Base-by-base conservation (phyloP, 2,888 invertebrate genomes). In the Phrixothrix hirtus region DNA sequence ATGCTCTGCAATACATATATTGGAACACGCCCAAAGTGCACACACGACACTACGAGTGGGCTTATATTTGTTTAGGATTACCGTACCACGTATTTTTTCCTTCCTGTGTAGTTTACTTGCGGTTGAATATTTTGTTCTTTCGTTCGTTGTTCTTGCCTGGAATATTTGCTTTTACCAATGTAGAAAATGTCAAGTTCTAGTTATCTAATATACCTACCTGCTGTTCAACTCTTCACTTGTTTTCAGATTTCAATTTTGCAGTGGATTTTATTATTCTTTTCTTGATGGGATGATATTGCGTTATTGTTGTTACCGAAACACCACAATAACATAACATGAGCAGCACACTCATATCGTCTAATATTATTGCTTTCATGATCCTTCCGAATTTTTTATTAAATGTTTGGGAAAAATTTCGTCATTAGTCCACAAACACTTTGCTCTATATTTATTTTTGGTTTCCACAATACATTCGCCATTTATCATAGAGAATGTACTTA, bases 1-100 rank as follows among this genome's bases (percentile, higher is more conserved):
- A 74, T 73, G 64, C 65, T 62, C 67, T 68, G 69, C 73, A 71
- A 72, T 75, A 75, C 71, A 69, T 72, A 71, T 72, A 71, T 71
- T 69, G 70, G 68, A 72, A 68, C 69, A 64, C 64, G 66, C 66
- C 68, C 65, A 68, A 68, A 70, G 63, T 68, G 70, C 68, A 65
- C 67, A 64, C 67, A 68, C 69, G 67, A 70, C 68, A 68, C 65
- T 68, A 62, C 61, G 67, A 66, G 63, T 63, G 63, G 64, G 65
- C 68, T 66, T 65, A 67, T 68, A 72, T 73, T 72, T 72, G 71
- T 70, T 70, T 70, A 67, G 71, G 71, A 70, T 71, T 70, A 70
- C 70, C 62, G 63, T 62, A 58, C 61, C 57, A 59, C 59, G 58
- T 62, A 62, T 64, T 63, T 60, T 62, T 60, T 59, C 49, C 52